Evolutionary conservation across 1,140 invertebrate species (phyloP), one percentile per base, ranked within the genome.

Genomic region (Drosophila obscura): DNA sequence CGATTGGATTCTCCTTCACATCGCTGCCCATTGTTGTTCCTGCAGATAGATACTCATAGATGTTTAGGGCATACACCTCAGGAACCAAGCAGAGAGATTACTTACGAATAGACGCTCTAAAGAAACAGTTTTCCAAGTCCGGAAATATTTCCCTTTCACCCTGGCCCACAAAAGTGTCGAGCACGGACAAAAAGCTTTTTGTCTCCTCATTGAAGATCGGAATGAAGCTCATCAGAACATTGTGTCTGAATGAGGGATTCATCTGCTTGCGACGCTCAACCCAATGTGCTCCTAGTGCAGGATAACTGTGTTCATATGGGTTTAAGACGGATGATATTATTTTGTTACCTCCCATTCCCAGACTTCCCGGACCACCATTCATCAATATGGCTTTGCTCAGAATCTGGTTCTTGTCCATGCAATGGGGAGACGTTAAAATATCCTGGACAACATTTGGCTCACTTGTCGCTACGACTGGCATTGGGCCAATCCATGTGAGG

Each of bases 21-120:
- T 74, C 46, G 16, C 50, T 48, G 2, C 87, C 81, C 63, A 90
- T 77, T 0, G 79, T 88, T 2, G 83, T 84, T 53, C 77, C 87
- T 89, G 16, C 8, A 13, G 0, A 28, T 28, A 0, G 39, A 26
- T 16, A 7, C 24, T 13, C 15, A 1, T 2, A 7, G 28, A 55
- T 31, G 2, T 2, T 9, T 4, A 0, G 39, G 1, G 51, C 7
- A 28, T 11, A 9, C 3, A 1, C 2, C 2, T 19, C 2, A n/a
- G 22, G 0, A 16, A 1, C 0, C n/a, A 1, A 15, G 16, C 55
- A 7, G 4, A 5, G 22, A 1, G 15, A 9, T 1, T 0, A 55
- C 81, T 80, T 63, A 90, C 88, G 65, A 15, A 44, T 57, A 0
- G 81, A 57, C 9, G 74, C 56, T 51, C 71, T 48, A 4, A 90